Conservation (phyloP, 2,888 invertebrate species). For the Deilephila porcellus region DNA sequence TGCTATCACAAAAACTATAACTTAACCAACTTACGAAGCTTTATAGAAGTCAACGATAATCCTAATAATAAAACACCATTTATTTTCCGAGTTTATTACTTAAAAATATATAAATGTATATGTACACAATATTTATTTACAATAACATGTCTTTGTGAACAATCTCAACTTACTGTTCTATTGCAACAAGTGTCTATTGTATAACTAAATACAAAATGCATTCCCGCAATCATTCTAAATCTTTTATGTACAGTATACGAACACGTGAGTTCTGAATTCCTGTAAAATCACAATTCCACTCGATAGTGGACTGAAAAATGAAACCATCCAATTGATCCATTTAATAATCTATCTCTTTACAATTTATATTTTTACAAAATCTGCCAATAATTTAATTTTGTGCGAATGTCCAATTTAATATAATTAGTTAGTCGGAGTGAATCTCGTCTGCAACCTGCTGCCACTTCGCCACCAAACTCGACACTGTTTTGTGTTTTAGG, state of each 20-base stretch:
- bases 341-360: not conserved
- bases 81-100: slow-evolving; percentile 16
- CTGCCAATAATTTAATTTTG: slow-evolving; percentile 14
- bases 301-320: not conserved
- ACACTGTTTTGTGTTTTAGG: slow-evolving; percentile 87
- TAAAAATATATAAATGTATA: slow-evolving; percentile 26
- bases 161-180: not conserved
- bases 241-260: not conserved
- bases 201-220: slow-evolving; percentile 1
- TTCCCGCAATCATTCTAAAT: not conserved
- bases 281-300: not conserved
- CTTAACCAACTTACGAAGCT: too few species aligned
- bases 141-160: slow-evolving; percentile 14
- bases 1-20: too few species aligned
- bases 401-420: not conserved
- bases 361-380: not conserved
- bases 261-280: too few species aligned
- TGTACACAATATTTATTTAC: slow-evolving; percentile 25
- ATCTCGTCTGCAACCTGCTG: slow-evolving; percentile 86
- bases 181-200: not conserved
- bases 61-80: not conserved
- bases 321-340: too few species aligned
- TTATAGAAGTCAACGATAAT: too few species aligned
- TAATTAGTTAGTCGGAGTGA: slow-evolving; percentile 59
- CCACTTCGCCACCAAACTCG: slow-evolving; percentile 87